Conservation (phyloP, 2,888 invertebrate species). For the Sabatieria punctata region DNA sequence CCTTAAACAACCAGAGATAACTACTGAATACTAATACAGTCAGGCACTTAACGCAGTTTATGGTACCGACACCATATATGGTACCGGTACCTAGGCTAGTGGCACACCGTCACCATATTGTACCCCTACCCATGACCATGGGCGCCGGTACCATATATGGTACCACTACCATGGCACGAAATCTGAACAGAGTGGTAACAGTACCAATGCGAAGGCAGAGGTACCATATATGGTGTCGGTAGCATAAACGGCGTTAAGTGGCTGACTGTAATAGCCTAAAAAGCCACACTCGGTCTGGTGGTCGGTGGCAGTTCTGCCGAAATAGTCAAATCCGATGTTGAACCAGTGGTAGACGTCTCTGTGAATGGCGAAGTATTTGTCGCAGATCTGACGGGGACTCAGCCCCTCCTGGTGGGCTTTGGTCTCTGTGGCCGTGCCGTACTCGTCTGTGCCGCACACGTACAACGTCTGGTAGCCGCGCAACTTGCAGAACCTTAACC, state of each 20-base stretch:
- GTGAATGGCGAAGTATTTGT: conserved; percentile 79
- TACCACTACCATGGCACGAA: neutral
- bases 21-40: no score
- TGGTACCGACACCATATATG: no score
- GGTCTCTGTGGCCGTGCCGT: conserved; percentile 96
- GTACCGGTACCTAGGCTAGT: no score
- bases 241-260: no score
- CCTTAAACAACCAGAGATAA: conserved; percentile 39
- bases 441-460: conserved; percentile 91
- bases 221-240: no score
- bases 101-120: no score
- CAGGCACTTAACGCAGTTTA: no score
- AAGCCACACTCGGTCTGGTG: conserved; percentile 65
- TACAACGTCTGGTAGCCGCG: conserved; percentile 75
- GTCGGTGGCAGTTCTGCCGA: conserved; percentile 82
- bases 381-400: conserved; percentile 71
- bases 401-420: conserved; percentile 84
- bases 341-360: conserved; percentile 90
- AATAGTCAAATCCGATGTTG: conserved; percentile 84
- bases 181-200: no score
- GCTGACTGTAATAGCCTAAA: no score
- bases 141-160: no score
- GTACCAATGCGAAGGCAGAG: no score
- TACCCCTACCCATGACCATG: no score
- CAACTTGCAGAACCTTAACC: conserved; percentile 58